phyloP scores from a whole-genome alignment of 2,888 invertebrate genomes.

The Coleophora flavipennella region DNA sequence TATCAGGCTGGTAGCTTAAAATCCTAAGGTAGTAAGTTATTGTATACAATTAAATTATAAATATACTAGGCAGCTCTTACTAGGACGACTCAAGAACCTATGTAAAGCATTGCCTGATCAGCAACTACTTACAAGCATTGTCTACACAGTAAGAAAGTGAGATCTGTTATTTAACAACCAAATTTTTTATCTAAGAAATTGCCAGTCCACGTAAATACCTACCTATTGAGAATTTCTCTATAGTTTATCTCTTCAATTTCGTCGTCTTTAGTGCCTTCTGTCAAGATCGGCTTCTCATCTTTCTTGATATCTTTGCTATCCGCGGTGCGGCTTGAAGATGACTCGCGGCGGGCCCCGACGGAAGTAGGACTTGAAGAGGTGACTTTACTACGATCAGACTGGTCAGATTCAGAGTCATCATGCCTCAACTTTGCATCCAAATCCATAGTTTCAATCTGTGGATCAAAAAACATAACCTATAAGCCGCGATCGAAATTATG shows the following conservation, averaged over 20 bases:
- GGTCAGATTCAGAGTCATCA: constrained; percentile 76
- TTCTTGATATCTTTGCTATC: constrained; percentile 58
- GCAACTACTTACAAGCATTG: too few relatives aligned
- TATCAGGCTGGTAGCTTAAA: too few relatives aligned
- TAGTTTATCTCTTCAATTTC: constrained; percentile 77
- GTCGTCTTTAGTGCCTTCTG: constrained; percentile 72
- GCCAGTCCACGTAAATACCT: neutral
- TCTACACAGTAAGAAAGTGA: too few relatives aligned
- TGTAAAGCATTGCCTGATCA: too few relatives aligned
- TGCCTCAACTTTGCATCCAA: constrained; percentile 77
- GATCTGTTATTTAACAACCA: too few relatives aligned
- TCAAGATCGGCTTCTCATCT: constrained; percentile 53
- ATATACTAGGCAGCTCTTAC: too few relatives aligned
- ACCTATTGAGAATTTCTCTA: constrained; percentile 63
- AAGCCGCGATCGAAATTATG: constrained; percentile 15
- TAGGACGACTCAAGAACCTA: too few relatives aligned
- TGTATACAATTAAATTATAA: too few relatives aligned
- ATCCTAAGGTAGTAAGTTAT: too few relatives aligned
- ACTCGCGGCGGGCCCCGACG: constrained; percentile 60
- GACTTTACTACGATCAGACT: constrained; percentile 75
- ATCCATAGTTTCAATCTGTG: constrained; percentile 67
- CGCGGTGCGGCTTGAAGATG: constrained; percentile 62
- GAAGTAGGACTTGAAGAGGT: constrained; percentile 72
- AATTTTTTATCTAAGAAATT: too few relatives aligned
- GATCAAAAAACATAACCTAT: constrained; percentile 74